phyloP scores from a whole-genome alignment of 2,888 invertebrate genomes.

The Conchocele bisecta region DNA sequence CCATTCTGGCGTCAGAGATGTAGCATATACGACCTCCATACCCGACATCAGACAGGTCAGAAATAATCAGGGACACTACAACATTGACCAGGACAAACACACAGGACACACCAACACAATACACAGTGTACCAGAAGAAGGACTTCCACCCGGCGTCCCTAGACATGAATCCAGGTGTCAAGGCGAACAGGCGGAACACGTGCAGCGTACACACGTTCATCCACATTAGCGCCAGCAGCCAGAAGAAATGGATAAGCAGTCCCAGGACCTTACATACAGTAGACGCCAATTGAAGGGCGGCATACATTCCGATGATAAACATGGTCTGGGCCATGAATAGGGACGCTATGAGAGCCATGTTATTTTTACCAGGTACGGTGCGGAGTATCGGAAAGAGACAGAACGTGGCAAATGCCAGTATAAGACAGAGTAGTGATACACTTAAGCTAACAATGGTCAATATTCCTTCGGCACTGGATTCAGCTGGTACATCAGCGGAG shows the following conservation, averaged over 20 bases:
- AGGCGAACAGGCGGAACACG: conserved; percentile 36
- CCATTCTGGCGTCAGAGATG: conserved; percentile 23
- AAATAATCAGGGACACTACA: background rate
- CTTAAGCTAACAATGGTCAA: conserved; percentile 7
- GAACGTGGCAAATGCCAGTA: conserved; percentile 26
- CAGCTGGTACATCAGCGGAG: too few relatives aligned
- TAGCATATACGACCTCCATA: conserved; percentile 47
- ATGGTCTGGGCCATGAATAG: conserved; percentile 30
- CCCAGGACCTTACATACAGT: conserved; percentile 20
- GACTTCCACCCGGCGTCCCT: background rate
- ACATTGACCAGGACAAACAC: conserved; percentile 23
- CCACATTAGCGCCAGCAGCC: conserved; percentile 27
- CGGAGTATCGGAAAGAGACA: conserved; percentile 22
- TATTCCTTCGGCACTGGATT: too few relatives aligned
- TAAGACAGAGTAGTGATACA: conserved; percentile 30
- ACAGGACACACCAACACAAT: background rate
- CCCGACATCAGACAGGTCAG: conserved; percentile 7
- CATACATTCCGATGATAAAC: conserved; percentile 15
- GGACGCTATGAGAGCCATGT: conserved; percentile 21
- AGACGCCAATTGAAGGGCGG: background rate
- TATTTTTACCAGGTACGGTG: conserved; percentile 38
- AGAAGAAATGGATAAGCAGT: conserved; percentile 27
- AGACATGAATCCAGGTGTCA: conserved; percentile 2
- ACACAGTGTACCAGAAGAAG: conserved; percentile 16
- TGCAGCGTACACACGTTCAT: conserved; percentile 40